A percentile compares a stretch with the other conserved stretches of the same genome.
phyloP scores from a whole-genome alignment of 1,140 invertebrate genomes.

The Palaemon carinicauda region DNA sequence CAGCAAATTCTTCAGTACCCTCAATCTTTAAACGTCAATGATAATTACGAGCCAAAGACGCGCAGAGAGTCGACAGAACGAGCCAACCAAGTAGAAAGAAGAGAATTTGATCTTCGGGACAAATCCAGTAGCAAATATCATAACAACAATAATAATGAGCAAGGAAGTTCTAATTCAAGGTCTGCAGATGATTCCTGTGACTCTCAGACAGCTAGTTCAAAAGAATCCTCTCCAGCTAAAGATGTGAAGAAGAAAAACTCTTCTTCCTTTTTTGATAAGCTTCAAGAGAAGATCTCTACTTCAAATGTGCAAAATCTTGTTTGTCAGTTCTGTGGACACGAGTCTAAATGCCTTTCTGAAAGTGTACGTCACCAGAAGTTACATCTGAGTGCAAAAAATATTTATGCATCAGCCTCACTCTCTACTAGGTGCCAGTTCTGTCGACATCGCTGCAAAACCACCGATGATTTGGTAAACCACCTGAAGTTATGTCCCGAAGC shows the following conservation, averaged over 20 bases:
- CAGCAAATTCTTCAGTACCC: constrained; percentile 33
- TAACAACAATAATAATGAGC: neutral
- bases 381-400: constrained; percentile 69
- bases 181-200: constrained; percentile 28
- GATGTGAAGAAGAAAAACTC: constrained; percentile 71
- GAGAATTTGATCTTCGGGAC: neutral
- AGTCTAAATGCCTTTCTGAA: constrained; percentile 86
- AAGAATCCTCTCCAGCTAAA: constrained; percentile 48
- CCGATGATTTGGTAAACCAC: constrained; percentile 77
- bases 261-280: constrained; percentile 81
- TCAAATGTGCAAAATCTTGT: constrained; percentile 68
- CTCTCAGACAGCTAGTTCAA: constrained; percentile 26
- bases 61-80: neutral
- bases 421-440: constrained; percentile 85
- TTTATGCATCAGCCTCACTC: constrained; percentile 48
- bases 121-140: neutral
- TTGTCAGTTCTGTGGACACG: constrained; percentile 78
- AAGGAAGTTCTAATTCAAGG: neutral
- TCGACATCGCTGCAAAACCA: constrained; percentile 83
- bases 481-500: constrained; percentile 72
- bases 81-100: neutral
- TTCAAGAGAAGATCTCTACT: constrained; percentile 76
- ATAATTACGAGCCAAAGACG: neutral
- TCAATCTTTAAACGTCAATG: neutral
- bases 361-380: constrained; percentile 77